Conservation (phyloP, 2,113 vertebrate genomes). For the Ptyas mucosa region DNA sequence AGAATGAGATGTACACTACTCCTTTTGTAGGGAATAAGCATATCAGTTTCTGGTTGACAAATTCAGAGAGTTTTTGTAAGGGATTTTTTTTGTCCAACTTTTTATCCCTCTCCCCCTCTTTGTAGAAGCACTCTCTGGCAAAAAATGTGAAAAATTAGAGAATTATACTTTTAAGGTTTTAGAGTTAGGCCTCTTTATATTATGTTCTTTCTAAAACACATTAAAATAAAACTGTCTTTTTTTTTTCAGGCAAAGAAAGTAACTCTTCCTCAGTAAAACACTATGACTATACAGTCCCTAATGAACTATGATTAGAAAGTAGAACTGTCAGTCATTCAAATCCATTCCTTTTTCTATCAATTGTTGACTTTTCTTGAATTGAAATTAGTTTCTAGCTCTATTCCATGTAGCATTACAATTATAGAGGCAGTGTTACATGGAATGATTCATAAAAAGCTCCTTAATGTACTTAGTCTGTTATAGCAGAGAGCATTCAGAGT, state of each 20-base stretch:
- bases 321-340: neutral
- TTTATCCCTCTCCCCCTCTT: neutral
- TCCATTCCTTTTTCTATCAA: neutral
- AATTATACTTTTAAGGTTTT: neutral
- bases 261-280: neutral
- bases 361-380: neutral
- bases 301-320: neutral
- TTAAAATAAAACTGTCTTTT: neutral
- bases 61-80: neutral
- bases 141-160: neutral
- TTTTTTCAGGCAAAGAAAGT: neutral
- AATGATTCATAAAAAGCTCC: neutral
- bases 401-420: neutral
- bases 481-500: neutral
- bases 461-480: neutral
- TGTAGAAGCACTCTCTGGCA: neutral
- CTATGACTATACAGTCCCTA: neutral
- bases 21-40: neutral
- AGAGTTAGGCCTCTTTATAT: neutral
- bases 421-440: neutral
- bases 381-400: neutral
- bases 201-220: neutral
- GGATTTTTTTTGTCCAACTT: neutral
- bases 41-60: neutral
- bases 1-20: neutral